Percentiles rank a stretch among this genome's conserved stretches.
These are phyloP conservation scores for Phalacrocorax pelagicus DNA, from an alignment of 2,113 vertebrate species.

Conservation along the genomic window DNA sequence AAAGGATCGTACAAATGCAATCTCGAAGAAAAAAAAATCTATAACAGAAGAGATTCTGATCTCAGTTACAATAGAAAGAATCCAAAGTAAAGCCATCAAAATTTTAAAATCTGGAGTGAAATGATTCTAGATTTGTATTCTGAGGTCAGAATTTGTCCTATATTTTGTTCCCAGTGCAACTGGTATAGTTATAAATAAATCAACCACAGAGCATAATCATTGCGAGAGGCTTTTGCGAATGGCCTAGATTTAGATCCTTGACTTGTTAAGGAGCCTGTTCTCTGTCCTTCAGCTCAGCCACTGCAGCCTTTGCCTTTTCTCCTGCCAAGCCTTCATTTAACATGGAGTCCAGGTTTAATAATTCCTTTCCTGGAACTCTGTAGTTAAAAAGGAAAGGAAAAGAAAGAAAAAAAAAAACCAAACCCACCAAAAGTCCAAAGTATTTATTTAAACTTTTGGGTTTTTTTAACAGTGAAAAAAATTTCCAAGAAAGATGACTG, in stretches of 20 bases:
- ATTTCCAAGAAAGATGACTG: not conserved
- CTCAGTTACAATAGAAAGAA: not conserved
- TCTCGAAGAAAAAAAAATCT: not conserved
- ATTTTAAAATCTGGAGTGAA: not conserved
- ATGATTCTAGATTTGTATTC: not conserved
- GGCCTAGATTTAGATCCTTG: not conserved
- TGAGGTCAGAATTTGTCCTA: not conserved
- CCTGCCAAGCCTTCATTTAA: not conserved
- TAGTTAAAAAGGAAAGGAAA: not conserved
- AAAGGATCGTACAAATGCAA: not conserved
- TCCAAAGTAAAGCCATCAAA: not conserved
- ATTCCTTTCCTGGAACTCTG: not conserved
- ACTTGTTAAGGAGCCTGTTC: slow-evolving; percentile 10
- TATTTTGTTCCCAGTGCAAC: slow-evolving; percentile 33
- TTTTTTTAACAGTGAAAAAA: not conserved
- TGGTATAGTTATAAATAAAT: slow-evolving; percentile 11
- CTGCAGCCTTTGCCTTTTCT: not conserved
- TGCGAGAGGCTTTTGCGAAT: not conserved
- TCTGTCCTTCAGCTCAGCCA: slow-evolving; percentile 12
- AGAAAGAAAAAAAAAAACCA: not conserved
- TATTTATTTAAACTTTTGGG: not conserved
- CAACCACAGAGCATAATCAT: not conserved
- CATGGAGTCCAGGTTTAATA: not conserved
- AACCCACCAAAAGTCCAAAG: not conserved
- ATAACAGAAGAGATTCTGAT: not conserved